Evolutionary conservation across 2,113 vertebrate species (phyloP).

Genomic region (Alouatta palliata): DNA sequence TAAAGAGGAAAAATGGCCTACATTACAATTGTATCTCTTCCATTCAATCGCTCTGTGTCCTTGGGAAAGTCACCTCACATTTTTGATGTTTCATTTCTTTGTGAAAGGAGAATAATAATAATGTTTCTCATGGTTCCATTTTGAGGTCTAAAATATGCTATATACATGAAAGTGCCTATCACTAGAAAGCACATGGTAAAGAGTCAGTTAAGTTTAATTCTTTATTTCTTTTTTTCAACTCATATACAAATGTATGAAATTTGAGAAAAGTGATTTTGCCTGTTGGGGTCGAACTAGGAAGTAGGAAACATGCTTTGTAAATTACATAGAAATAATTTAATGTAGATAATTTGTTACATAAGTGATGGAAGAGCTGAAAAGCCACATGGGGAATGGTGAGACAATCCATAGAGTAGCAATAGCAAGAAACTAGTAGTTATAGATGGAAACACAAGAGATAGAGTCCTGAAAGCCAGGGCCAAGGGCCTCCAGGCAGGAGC

Average conservation of each 20-base stretch:
- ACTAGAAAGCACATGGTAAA: neutral
- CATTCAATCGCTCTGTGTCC: neutral
- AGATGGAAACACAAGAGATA: neutral
- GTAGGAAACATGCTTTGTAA: neutral
- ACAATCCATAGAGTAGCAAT: neutral
- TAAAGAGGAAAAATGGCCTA: neutral
- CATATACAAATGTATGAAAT: neutral
- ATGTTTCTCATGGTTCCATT: slow-evolving; percentile 21
- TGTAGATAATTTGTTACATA: neutral
- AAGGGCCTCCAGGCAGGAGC: neutral
- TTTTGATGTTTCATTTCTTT: neutral
- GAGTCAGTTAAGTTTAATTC: neutral
- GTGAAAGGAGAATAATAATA: neutral
- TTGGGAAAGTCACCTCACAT: neutral
- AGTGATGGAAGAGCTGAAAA: neutral
- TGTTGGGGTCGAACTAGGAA: neutral
- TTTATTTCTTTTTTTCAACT: neutral
- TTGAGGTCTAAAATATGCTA: slow-evolving; percentile 32
- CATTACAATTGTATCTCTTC: neutral
- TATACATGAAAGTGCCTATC: neutral
- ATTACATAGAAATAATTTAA: neutral
- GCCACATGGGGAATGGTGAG: neutral
- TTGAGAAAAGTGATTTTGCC: neutral
- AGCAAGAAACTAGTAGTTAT: neutral
- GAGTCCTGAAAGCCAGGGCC: neutral